These are phyloP conservation scores for Brachypalpus laphriformis DNA, from an alignment of 2,888 invertebrate genomes.

Conservation along the genomic window DNA sequence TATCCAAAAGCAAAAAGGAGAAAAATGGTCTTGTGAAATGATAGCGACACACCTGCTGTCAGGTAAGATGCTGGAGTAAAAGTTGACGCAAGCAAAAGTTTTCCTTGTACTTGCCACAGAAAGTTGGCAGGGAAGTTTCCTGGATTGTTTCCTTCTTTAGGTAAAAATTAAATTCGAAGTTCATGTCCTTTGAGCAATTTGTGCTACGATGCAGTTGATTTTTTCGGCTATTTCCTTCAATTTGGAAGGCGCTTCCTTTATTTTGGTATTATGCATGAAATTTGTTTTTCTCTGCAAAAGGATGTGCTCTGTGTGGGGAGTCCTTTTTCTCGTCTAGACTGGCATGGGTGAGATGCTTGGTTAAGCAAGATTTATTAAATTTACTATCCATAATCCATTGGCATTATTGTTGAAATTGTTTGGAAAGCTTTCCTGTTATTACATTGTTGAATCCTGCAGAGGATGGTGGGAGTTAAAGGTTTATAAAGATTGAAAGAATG, in stretches of 20 bases:
- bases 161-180: constrained; percentile 22
- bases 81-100: constrained; percentile 19
- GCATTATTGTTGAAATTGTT: not conserved
- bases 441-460: not conserved
- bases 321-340: not conserved
- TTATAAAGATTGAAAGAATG: no score
- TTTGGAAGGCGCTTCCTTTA: not conserved
- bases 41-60: constrained; percentile 44
- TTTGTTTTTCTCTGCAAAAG: not conserved
- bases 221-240: constrained; percentile 32
- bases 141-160: constrained; percentile 4
- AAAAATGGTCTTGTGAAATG: not conserved
- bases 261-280: not conserved
- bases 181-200: constrained; percentile 50
- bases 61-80: constrained; percentile 7
- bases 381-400: constrained; percentile 33
- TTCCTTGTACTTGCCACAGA: constrained; percentile 37
- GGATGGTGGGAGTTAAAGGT: constrained; percentile 3
- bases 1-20: constrained; percentile 4
- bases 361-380: constrained; percentile 48
- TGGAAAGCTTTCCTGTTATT: constrained; percentile 24
- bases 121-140: constrained; percentile 26
- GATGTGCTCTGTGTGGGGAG: not conserved
- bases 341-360: constrained; percentile 27
- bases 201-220: constrained; percentile 12